phyloP scores from a whole-genome alignment of 2,888 invertebrate species.

The Vannuccia rotundouncinata region DNA sequence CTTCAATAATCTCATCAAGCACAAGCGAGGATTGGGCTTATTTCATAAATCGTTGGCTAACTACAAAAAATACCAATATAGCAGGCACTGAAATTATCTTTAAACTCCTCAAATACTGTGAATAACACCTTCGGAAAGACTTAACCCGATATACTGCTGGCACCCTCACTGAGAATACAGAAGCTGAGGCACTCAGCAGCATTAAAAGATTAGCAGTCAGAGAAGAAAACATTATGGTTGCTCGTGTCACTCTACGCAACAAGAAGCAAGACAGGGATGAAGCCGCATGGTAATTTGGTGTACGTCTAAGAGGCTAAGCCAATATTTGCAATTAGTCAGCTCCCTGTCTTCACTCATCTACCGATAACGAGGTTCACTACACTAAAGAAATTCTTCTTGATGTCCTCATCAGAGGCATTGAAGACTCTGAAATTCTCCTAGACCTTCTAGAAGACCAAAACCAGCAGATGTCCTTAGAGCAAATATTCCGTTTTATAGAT shows the following conservation, averaged over 20 bases:
- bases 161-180: conserved; percentile 39
- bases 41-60: conserved; percentile 40
- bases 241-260: conserved; percentile 40
- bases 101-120: conserved; percentile 43
- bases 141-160: conserved; percentile 40
- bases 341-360: conserved; percentile 38
- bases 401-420: conserved; percentile 38
- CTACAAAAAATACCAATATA: conserved; percentile 42
- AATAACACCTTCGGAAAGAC: conserved; percentile 42
- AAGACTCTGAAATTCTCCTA: conserved; percentile 41
- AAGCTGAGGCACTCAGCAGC: conserved; percentile 39
- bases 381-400: conserved; percentile 41
- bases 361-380: conserved; percentile 40
- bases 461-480: conserved; percentile 42
- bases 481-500: conserved; percentile 42
- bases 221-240: conserved; percentile 42
- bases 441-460: conserved; percentile 42
- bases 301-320: conserved; percentile 43
- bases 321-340: conserved; percentile 40
- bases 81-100: conserved; percentile 40
- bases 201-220: conserved; percentile 41
- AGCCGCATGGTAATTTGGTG: conserved; percentile 41
- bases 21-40: conserved; percentile 38
- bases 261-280: conserved; percentile 43
- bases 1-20: conserved; percentile 37